Base-by-base conservation (phyloP, 2,797 vertebrate genomes). In the Etheostoma nigrum region DNA sequence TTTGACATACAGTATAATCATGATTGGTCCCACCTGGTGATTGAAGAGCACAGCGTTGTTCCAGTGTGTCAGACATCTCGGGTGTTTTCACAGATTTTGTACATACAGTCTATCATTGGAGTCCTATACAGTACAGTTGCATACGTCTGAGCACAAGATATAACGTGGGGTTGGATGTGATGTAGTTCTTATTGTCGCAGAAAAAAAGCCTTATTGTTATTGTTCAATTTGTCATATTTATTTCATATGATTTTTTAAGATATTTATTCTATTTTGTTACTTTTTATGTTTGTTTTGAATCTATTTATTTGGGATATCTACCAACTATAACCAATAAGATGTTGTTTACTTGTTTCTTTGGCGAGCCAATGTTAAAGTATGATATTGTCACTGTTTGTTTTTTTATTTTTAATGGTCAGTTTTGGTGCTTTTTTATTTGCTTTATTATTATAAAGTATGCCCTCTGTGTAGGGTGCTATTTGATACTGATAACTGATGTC, bases 201-300 rank as follows among this genome's bases (percentile, higher is more conserved):
- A 40, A 90, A 89, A 91, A 90, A 91, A 94, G 95, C 95, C 95
- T 95, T 95, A 96, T 92, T 93, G 94, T 95, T 93, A 92, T 92
- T 40, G 92, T 93, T 94, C 88, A 91, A 88, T 90, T 91, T 88
- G 89, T 93, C 88, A 89, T 93, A 92, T 93, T 94, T 94, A 93
- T 94, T 93, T 94, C 65, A 78, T 86, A 90, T 92, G 77, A 75
- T 92, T 92, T 93, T 86, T 84, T 23, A 85, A 89, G 73, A 95
- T 93, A 94, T 92, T 93, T 94, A 93, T 90, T 94, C 86, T 78
- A 88, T 94, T 95, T 95, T 93, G 92, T 95, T 94, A 90, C 88
- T 91, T 93, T 94, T 93, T 86, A 90, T 1, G 66, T 88, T 89
- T 53, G 54, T 89, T 92, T 94, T 91, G 89, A 84, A 72, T 90